These are phyloP conservation scores for Drosophila kohkoa DNA, from an alignment of 1,140 invertebrate genomes.

Conservation along the genomic window DNA sequence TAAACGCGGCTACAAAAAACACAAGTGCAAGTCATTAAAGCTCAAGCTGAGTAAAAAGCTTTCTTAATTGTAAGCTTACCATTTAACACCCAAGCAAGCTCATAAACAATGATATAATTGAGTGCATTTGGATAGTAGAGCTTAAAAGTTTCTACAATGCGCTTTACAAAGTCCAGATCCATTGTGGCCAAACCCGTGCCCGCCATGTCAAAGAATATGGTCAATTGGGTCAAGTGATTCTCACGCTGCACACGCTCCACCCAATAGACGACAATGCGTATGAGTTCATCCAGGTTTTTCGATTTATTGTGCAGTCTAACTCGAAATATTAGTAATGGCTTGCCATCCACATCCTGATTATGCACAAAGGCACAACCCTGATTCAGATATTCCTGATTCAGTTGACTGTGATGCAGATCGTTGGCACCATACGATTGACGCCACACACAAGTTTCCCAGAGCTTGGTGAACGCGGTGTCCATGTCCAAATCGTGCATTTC, in stretches of 20 bases:
- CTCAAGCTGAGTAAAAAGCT: slow-evolving; percentile 21
- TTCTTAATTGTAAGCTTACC: slow-evolving; percentile 86
- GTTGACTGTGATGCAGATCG: slow-evolving; percentile 89
- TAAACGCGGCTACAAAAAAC: slow-evolving; percentile 92
- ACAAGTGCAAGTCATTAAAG: slow-evolving; percentile 15
- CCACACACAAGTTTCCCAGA: slow-evolving; percentile 94
- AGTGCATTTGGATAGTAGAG: slow-evolving; percentile 95
- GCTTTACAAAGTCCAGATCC: slow-evolving; percentile 95
- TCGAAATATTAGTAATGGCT: slow-evolving; percentile 90
- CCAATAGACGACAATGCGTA: slow-evolving; percentile 94
- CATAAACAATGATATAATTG: slow-evolving; percentile 96
- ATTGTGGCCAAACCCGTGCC: slow-evolving; percentile 93
- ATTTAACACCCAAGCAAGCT: slow-evolving; percentile 98
- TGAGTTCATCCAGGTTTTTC: slow-evolving; percentile 90
- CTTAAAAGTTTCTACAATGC: slow-evolving; percentile 94
- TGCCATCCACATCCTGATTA: slow-evolving; percentile 93
- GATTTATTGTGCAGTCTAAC: slow-evolving; percentile 91
- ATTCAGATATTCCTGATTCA: slow-evolving; percentile 90
- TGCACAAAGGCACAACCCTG: slow-evolving; percentile 91
- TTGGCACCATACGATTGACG: slow-evolving; percentile 92
- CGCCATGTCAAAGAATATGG: slow-evolving; percentile 95
- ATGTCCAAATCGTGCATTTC: slow-evolving; percentile 89
- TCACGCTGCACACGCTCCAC: slow-evolving; percentile 93
- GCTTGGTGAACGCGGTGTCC: slow-evolving; percentile 89
- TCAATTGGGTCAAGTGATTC: slow-evolving; percentile 91